Conservation (phyloP, 2,888 invertebrate genomes). For the Nemurella pictetii region DNA sequence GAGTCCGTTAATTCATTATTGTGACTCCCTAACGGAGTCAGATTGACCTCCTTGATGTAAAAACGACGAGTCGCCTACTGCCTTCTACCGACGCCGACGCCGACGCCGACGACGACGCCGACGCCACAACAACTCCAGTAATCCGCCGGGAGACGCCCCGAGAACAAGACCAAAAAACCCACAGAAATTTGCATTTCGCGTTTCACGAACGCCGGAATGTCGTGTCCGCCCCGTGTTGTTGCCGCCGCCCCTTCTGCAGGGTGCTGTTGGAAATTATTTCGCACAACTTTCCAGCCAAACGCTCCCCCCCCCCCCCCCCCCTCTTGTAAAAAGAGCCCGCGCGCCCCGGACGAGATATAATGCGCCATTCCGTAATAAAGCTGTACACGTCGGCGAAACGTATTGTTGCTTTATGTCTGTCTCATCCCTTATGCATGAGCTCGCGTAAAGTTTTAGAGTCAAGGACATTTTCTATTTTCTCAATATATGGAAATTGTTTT, state of each 20-base stretch:
- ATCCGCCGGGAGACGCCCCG: background rate
- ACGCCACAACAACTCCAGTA: background rate
- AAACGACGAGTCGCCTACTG: slow-evolving; percentile 53
- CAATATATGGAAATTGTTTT: slow-evolving; percentile 21
- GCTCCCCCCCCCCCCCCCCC: too few relatives aligned
- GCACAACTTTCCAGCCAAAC: background rate
- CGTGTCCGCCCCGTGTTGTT: background rate
- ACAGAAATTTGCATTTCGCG: background rate
- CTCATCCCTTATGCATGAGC: slow-evolving; percentile 16
- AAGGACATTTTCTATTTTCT: background rate
- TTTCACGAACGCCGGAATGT: background rate
- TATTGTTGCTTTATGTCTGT: background rate
- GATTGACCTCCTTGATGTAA: slow-evolving; percentile 85
- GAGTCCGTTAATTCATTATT: slow-evolving; percentile 80
- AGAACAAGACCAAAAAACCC: background rate
- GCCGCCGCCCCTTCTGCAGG: background rate
- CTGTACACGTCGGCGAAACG: background rate
- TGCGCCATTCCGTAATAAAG: background rate
- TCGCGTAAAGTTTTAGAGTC: background rate
- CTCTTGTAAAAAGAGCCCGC: background rate
- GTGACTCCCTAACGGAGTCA: slow-evolving; percentile 98
- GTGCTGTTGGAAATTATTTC: background rate
- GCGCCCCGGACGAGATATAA: background rate
- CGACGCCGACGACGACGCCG: slow-evolving; percentile 24
- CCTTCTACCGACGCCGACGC: too few relatives aligned